Base-by-base conservation (phyloP, 2,113 vertebrate species). In the Xyliphius kryptos region DNA sequence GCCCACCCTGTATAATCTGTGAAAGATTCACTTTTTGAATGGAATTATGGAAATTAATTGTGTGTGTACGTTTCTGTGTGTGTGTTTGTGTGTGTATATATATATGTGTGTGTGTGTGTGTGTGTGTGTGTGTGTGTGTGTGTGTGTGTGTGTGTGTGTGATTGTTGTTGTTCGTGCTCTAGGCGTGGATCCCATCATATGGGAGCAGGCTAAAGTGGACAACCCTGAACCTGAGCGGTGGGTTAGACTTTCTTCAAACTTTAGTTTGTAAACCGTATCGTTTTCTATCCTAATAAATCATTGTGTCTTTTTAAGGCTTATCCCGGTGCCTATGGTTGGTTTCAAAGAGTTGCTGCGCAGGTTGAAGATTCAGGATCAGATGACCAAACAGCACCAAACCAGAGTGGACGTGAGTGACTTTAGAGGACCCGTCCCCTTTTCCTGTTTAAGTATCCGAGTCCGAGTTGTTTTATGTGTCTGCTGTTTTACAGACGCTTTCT, bases 201-300 rank as follows among this genome's bases (percentile, higher is more conserved):
- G 96, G 96, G 96, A 98, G 67, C 95, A 99, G 82, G 95, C 96
- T 37, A 97, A 99, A 79, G 93, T 93, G 68, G 96, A 99, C 80
- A 98, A 98, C 74, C 96, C 96, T 4, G 96, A 99, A 61, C 89
- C 92, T 75, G 96, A 98, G 63, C 97, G 91, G 96, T 98, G 80
- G 81, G 90, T 85, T 12, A n/a, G 4, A 1, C 17, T 15, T 17
- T 15, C 50, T 5, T 2, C 9, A 36, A 9, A 40, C 14, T 17
- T 5, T 38, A 6, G 12, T 10, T 3, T 21, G 13, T 11, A 0
- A n/a, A n/a, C n/a, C 13, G 22, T 57, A 5, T 19, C 36, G 1
- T 20, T 40, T 3, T 12, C 15, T 38, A 11, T 9, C 0, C 5
- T 17, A 6, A 7, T 52, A 32, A 52, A 19, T 11, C 5, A 6